phyloP scores from a whole-genome alignment of 2,797 vertebrate genomes.

The Pseudocheirus occidentalis region DNA sequence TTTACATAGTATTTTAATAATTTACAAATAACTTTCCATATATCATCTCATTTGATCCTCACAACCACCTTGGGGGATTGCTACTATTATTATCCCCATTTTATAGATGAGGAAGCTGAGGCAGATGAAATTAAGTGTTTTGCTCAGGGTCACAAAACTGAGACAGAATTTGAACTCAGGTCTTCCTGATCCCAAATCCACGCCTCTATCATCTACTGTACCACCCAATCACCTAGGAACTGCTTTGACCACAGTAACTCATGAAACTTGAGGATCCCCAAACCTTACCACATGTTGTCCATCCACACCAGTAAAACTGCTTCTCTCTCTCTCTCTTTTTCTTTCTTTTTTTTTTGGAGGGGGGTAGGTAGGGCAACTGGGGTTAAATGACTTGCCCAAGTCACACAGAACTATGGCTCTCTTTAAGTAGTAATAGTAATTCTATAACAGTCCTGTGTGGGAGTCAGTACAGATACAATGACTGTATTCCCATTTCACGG shows the following conservation, averaged over 20 bases:
- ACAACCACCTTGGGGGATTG: not conserved
- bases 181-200: not conserved
- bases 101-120: not conserved
- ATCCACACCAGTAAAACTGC: not conserved
- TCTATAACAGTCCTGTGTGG: not conserved
- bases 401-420: too few species aligned
- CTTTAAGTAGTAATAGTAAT: not conserved
- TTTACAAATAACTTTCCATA: not conserved
- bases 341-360: too few species aligned
- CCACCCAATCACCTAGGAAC: not conserved
- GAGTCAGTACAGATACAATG: not conserved
- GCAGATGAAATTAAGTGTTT: not conserved
- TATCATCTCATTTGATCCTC: not conserved
- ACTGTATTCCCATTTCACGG: not conserved
- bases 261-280: not conserved
- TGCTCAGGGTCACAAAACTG: not conserved
- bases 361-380: too few species aligned
- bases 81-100: not conserved
- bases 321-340: too few species aligned
- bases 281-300: not conserved
- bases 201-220: not conserved
- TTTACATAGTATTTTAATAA: not conserved
- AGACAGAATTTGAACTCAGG: not conserved
- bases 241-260: not conserved
- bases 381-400: too few species aligned